phyloP scores from a whole-genome alignment of 2,797 vertebrate genomes.

The Myiotriccus ornatus region DNA sequence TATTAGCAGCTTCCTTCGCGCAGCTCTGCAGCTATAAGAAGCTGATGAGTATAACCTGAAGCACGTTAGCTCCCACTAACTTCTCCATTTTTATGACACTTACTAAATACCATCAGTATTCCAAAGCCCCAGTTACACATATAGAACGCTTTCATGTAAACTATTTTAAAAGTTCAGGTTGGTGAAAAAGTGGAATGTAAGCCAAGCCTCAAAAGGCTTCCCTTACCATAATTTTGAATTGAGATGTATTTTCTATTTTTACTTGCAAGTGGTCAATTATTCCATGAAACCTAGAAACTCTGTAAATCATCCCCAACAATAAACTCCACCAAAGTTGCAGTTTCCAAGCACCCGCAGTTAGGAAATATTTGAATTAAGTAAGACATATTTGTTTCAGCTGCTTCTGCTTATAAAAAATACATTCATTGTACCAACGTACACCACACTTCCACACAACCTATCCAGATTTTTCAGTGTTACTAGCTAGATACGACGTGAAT shows the following conservation, averaged over 20 bases:
- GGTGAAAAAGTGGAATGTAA: neutral
- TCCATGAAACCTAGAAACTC: neutral
- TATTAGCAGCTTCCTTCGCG: neutral
- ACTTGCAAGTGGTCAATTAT: neutral
- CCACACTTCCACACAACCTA: neutral
- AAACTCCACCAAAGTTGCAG: neutral
- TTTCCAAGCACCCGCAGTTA: neutral
- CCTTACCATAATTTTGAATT: neutral
- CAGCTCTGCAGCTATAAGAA: neutral
- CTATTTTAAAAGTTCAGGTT: neutral
- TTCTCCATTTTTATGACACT: neutral
- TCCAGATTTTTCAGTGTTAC: neutral
- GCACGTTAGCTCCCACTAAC: neutral
- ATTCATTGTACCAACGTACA: neutral
- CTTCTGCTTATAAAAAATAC: neutral
- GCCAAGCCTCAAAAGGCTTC: neutral
- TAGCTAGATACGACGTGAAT: neutral
- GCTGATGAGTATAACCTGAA: neutral
- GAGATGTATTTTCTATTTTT: neutral
- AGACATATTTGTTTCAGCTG: neutral
- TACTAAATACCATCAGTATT: neutral
- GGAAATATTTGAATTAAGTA: neutral
- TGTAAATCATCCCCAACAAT: neutral
- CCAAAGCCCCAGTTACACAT: neutral
- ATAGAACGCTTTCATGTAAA: fast-evolving